phyloP scores from a whole-genome alignment of 2,113 vertebrate genomes.

The Chinchilla lanigera region DNA sequence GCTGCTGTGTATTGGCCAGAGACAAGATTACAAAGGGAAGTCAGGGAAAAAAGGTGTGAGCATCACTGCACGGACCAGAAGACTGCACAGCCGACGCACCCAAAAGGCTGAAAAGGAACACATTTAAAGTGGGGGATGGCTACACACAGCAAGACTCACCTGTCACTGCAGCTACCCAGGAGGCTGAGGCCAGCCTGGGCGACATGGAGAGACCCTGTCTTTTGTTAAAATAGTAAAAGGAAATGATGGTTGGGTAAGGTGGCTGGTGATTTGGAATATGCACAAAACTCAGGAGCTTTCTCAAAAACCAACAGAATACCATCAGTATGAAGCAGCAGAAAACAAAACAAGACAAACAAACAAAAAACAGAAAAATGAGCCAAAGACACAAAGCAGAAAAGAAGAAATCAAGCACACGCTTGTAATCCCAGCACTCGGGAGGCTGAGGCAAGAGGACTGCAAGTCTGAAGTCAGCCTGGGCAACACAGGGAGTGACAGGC shows the following conservation, averaged over 20 bases:
- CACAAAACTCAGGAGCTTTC: not conserved
- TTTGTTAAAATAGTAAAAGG: not conserved
- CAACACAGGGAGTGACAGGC: not conserved
- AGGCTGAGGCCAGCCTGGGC: not conserved
- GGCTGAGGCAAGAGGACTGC: not conserved
- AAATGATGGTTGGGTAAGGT: not conserved
- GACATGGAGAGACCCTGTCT: not conserved
- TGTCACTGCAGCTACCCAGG: not conserved
- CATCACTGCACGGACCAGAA: not conserved
- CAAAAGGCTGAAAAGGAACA: not conserved
- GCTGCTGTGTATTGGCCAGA: not conserved
- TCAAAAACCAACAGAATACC: not conserved
- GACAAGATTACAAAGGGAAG: not conserved
- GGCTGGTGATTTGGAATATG: not conserved
- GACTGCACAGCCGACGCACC: not conserved
- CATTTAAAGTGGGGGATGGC: not conserved
- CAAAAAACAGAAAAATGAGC: not conserved
- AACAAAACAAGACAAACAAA: not conserved
- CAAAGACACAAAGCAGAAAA: conserved; percentile 7
- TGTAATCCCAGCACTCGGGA: not conserved
- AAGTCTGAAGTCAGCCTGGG: not conserved
- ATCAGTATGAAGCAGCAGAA: not conserved
- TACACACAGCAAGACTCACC: not conserved
- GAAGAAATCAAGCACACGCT: not conserved
- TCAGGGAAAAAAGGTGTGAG: not conserved